Evolutionary conservation across 2,888 invertebrate species (phyloP), one percentile per base, ranked within the genome.

Genomic region (Cabera pusaria): DNA sequence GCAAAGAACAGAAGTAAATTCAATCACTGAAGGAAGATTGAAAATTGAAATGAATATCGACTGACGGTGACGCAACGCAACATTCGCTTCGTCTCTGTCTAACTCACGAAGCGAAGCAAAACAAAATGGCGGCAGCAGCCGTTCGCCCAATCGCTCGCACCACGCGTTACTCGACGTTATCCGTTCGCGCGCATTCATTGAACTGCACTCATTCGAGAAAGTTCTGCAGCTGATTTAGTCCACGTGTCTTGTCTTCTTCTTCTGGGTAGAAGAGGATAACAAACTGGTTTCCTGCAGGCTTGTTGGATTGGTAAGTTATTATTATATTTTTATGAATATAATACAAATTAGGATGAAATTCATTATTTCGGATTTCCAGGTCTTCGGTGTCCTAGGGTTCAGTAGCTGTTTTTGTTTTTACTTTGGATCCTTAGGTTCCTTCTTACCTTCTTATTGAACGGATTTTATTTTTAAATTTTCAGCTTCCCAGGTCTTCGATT

Each of bases 61-160:
- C n/a, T n/a, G n/a, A n/a, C n/a, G n/a, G n/a, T n/a, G n/a, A n/a
- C n/a, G n/a, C n/a, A n/a, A n/a, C n/a, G n/a, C n/a, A n/a, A n/a
- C n/a, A n/a, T n/a, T n/a, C n/a, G n/a, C n/a, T n/a, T n/a, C n/a
- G n/a, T n/a, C n/a, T n/a, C n/a, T n/a, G n/a, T n/a, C n/a, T n/a
- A n/a, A n/a, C n/a, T n/a, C n/a, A n/a, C n/a, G n/a, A 10, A 22
- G 11, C 6, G 22, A 19, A 14, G n/a, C 12, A 29, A 20, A 16
- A 5, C 2, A 86, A 85, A 64, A 85, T 84, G 86, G 85, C 85
- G 69, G 60, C 52, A 50, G 41, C 35, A 52, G 45, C 49, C 54
- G 43, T 51, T 49, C 54, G 50, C 44, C 46, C 41, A 29, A 12
- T 6, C 32, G 19, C 38, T 9, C 7, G 19, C 26, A 6, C 17